Conservation (phyloP, 1,140 invertebrate species). For the Onthophagus taurus region DNA sequence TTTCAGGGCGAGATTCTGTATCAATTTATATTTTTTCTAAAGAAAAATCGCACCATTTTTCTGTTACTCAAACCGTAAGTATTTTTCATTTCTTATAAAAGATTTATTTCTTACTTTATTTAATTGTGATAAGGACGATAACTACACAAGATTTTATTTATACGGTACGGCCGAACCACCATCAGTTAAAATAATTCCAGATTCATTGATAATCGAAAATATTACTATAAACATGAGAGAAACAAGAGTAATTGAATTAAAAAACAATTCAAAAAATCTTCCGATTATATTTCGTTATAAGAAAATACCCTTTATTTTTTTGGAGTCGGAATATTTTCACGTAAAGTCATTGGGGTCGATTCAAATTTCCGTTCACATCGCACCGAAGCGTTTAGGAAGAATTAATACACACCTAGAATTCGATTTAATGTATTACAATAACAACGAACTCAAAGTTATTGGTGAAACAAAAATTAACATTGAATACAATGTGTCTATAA, state of each 20-base stretch:
- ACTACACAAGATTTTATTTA: neutral
- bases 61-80: too few relatives aligned
- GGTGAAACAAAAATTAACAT: too few relatives aligned
- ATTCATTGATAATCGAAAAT: slow-evolving; percentile 15
- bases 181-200: slow-evolving; percentile 18
- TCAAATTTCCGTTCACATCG: slow-evolving; percentile 16
- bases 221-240: slow-evolving; percentile 9
- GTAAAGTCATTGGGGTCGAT: slow-evolving; percentile 12
- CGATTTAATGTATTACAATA: slow-evolving; percentile 16
- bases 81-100: too few relatives aligned
- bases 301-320: slow-evolving; percentile 19
- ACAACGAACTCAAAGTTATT: slow-evolving; percentile 3
- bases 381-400: slow-evolving; percentile 15
- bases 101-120: too few relatives aligned
- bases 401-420: slow-evolving; percentile 8
- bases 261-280: slow-evolving; percentile 21
- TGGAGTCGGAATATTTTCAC: slow-evolving; percentile 12
- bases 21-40: too few relatives aligned
- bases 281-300: slow-evolving; percentile 23
- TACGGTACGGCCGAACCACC: slow-evolving; percentile 16
- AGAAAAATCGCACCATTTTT: too few relatives aligned
- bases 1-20: too few relatives aligned
- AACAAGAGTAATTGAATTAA: slow-evolving; percentile 15
- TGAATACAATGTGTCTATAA: too few relatives aligned
- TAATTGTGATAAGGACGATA: too few relatives aligned